phyloP scores from a whole-genome alignment of 1,140 invertebrate genomes.

The Neotoxoptera formosana region DNA sequence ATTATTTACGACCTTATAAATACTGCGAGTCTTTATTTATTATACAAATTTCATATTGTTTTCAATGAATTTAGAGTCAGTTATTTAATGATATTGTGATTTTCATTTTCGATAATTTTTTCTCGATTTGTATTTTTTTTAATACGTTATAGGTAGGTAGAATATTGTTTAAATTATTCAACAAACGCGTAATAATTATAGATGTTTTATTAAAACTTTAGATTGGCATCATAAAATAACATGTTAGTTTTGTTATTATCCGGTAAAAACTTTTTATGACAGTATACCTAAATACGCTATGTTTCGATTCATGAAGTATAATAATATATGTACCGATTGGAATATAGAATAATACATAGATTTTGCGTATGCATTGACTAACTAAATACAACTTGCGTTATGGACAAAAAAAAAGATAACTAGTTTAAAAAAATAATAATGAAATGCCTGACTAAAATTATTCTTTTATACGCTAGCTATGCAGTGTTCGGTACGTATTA shows the following conservation, averaged over 20 bases:
- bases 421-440: not conserved
- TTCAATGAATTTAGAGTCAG: not conserved
- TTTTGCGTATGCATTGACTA: not conserved
- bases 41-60: not conserved
- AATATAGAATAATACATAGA: not conserved
- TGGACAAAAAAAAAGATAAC: not conserved
- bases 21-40: not conserved
- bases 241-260: not conserved
- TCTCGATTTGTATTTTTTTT: not conserved
- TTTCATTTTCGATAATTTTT: not conserved
- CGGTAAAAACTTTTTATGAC: not conserved
- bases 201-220: not conserved
- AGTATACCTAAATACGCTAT: too few species aligned
- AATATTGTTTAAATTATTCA: not conserved
- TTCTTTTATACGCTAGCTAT: not conserved
- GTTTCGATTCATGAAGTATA: too few species aligned
- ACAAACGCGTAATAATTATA: not conserved
- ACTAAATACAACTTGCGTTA: not conserved
- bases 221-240: not conserved
- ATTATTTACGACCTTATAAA: constrained; percentile 21
- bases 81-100: not conserved
- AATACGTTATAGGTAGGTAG: not conserved
- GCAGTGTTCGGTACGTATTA: not conserved
- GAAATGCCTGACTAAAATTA: not conserved
- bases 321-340: not conserved